Percentiles rank a stretch among this genome's conserved stretches.
Conservation (phyloP, 1,140 invertebrate species). For the Zaprionus davidi region DNA sequence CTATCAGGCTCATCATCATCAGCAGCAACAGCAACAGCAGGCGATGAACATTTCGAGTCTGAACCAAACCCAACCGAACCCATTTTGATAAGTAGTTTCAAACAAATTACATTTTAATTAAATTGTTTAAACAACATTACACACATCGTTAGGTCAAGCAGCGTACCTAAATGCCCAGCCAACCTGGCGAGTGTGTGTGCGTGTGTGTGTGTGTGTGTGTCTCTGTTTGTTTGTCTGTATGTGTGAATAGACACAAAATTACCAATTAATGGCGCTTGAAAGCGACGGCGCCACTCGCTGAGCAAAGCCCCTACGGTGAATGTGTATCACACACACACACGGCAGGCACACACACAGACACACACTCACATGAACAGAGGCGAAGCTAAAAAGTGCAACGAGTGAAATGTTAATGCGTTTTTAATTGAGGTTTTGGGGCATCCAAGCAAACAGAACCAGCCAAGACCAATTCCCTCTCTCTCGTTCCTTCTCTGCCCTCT, state of each 20-base stretch:
- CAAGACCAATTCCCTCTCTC: slow-evolving; percentile 27
- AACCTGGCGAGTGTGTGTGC: slow-evolving; percentile 32
- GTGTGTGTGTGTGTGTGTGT: slow-evolving; percentile 35
- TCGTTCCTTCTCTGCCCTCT: background rate
- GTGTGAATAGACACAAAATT: slow-evolving; percentile 62
- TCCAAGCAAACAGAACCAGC: slow-evolving; percentile 58
- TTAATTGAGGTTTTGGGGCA: slow-evolving; percentile 83
- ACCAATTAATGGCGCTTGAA: slow-evolving; percentile 75
- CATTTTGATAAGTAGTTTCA: slow-evolving; percentile 81
- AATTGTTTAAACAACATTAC: slow-evolving; percentile 84
- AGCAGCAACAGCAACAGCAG: slow-evolving; percentile 38
- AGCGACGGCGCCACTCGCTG: slow-evolving; percentile 72
- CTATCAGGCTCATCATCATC: slow-evolving; percentile 76
- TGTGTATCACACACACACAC: slow-evolving; percentile 57
- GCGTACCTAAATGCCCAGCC: slow-evolving; percentile 75
- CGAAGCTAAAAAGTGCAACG: slow-evolving; percentile 61
- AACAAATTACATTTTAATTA: slow-evolving; percentile 84
- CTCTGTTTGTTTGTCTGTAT: slow-evolving; percentile 13
- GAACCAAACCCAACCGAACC: slow-evolving; percentile 53
- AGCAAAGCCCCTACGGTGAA: slow-evolving; percentile 69
- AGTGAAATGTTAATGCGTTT: slow-evolving; percentile 83
- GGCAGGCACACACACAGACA: slow-evolving; percentile 38
- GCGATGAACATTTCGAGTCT: slow-evolving; percentile 29
- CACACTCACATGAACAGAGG: slow-evolving; percentile 27
- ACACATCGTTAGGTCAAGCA: slow-evolving; percentile 82